Base-by-base conservation (phyloP, 1,140 invertebrate genomes). In the Zaprionus kolodkinae region DNA sequence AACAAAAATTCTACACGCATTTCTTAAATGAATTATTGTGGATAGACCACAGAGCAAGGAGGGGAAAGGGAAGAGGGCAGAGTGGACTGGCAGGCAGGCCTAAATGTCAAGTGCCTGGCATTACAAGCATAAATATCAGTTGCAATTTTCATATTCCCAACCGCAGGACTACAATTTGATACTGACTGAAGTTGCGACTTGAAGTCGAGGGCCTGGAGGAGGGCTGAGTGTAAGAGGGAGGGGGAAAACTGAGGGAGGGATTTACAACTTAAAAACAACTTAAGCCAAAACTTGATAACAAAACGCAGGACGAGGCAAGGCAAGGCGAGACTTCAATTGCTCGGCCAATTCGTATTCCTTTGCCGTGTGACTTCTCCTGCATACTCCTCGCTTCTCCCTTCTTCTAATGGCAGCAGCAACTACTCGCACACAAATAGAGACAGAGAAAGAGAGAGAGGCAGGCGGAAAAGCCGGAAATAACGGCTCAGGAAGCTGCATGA, bases 201-300 rank as follows among this genome's bases (percentile, higher is more conserved):
- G 30, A 45, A 54, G 30, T 17, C 9, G 12, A 5, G 6, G 1
- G 9, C 21, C 21, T 2, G 27, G 61, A 43, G 35, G 13, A 12
- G 13, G 62, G n/a, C n/a, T n/a, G n/a, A n/a, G n/a, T n/a, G n/a
- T n/a, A n/a, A n/a, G 52, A 21, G 54, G 7, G 27, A 17, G n/a
- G 10, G 62, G 55, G 21, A 57, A 60, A 88, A 72, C 80, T 80
- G 84, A 83, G 81, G 70, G 77, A 6, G 78, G 85, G 85, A 88
- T 89, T 88, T 88, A 88, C 85, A 88, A 89, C 85, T 88, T 89
- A 89, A 88, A 88, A 88, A 88, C 85, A 88, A 88, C 85, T 88
- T 88, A 89, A 89, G 81, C 85, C 74, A 78, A 84, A 89, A 87
- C 80, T 89, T 89, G 73, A 65, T 78, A 87, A 87, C 84, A 89